Evolutionary conservation across 2,888 invertebrate species (phyloP).

Genomic region (Drosophila austrosaltans): DNA sequence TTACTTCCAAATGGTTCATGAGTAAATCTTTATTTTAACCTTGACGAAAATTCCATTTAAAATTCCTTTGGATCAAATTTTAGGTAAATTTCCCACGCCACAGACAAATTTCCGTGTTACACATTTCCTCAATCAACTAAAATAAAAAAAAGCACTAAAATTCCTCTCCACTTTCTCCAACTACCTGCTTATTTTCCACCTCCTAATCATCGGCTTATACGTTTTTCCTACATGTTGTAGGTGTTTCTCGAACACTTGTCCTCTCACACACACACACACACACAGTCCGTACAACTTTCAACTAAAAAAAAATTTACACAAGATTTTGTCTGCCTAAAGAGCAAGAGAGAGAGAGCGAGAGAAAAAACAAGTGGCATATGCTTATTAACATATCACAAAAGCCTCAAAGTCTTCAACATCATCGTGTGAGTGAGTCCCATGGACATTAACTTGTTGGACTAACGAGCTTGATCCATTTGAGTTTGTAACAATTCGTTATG

Average conservation of each 20-base stretch:
- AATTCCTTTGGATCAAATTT: not conserved
- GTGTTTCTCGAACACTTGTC: conserved; percentile 72
- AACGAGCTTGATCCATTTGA: conserved; percentile 77
- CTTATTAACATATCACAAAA: conserved; percentile 76
- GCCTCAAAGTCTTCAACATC: conserved; percentile 25
- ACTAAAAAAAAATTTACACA: conserved; percentile 23
- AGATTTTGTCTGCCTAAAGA: conserved; percentile 64
- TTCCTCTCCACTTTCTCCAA: conserved; percentile 63
- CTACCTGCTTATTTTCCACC: conserved; percentile 9
- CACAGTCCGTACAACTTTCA: conserved; percentile 38
- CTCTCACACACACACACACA: conserved; percentile 32
- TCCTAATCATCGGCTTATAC: conserved; percentile 8
- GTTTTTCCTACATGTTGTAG: conserved; percentile 55
- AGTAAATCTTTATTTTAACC: conserved; percentile 10
- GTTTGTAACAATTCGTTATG: conserved; percentile 80
- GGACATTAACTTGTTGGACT: conserved; percentile 77
- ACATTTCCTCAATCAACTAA: conserved; percentile 37
- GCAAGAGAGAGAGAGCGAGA: not conserved
- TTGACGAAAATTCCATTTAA: conserved; percentile 16
- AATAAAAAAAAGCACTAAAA: conserved; percentile 26
- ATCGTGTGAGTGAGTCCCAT: conserved; percentile 36
- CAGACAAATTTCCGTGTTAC: conserved; percentile 43
- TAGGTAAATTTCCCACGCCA: conserved; percentile 65
- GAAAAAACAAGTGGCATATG: conserved; percentile 69
- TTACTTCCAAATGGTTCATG: no score